Percentiles rank a stretch among this genome's conserved stretches.
Conservation (phyloP, 35 echinoderm and acorn worm genomes). For the Eucidaris tribuloides region DNA sequence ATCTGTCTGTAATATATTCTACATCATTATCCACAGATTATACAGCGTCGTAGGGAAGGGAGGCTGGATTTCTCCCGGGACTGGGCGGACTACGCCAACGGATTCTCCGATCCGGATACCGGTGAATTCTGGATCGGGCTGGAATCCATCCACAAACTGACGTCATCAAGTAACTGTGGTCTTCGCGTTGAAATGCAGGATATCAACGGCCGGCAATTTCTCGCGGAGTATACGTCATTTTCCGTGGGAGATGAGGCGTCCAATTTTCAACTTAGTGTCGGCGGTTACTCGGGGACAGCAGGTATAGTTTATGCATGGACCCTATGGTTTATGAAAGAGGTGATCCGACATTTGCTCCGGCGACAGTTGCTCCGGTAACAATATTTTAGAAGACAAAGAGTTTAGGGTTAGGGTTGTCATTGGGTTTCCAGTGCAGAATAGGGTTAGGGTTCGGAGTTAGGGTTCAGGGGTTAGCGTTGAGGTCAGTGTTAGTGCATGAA, state of each 20-base stretch:
- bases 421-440: too few species aligned
- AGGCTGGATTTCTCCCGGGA: not conserved
- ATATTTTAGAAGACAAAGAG: too few species aligned
- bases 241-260: not conserved
- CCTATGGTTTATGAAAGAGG: too few species aligned
- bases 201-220: not conserved
- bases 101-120: not conserved
- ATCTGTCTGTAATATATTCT: too few species aligned
- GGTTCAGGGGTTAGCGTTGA: too few species aligned
- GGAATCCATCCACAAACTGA: not conserved
- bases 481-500: too few species aligned
- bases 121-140: constrained; percentile 12
- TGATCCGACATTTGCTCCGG: too few species aligned
- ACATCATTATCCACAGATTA: not conserved
- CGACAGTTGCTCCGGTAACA: too few species aligned
- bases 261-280: not conserved
- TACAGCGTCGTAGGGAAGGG: not conserved
- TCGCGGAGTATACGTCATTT: not conserved
- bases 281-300: not conserved
- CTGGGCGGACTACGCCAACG: not conserved
- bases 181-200: not conserved
- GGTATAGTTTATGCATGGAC: too few species aligned
- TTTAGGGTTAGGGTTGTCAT: too few species aligned
- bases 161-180: not conserved
- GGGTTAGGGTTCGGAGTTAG: too few species aligned